A percentile compares a stretch with the other conserved stretches of the same genome.
phyloP scores from a whole-genome alignment of 2,888 invertebrate genomes.

The Mimachlamys varia region DNA sequence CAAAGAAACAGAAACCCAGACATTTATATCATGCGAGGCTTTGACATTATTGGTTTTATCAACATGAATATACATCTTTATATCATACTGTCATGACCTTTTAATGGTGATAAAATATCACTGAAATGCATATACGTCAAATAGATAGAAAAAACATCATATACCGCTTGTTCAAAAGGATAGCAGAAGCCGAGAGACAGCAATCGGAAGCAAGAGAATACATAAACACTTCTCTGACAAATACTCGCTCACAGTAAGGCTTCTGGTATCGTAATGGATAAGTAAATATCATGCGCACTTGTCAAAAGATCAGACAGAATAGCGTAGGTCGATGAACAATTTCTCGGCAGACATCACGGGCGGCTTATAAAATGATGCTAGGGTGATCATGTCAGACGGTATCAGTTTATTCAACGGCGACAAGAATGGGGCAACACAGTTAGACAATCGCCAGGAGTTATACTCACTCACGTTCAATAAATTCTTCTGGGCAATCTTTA shows the following conservation, averaged over 20 bases:
- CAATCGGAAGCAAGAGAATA: not conserved
- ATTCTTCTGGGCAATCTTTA: not conserved
- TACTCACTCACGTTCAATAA: not conserved
- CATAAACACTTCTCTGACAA: not conserved
- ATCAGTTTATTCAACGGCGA: not conserved
- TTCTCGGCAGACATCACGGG: conserved; percentile 1
- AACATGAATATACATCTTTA: no score
- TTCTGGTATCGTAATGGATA: not conserved
- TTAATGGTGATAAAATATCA: no score
- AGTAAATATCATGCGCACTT: not conserved
- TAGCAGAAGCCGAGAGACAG: no score
- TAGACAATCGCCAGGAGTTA: not conserved
- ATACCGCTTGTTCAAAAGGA: no score
- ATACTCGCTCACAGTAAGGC: not conserved
- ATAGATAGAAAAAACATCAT: no score
- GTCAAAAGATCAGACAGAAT: conserved; percentile 11
- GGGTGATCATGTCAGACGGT: not conserved
- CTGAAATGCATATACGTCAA: no score
- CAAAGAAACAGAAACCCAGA: no score
- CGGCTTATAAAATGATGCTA: not conserved
- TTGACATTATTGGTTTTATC: no score
- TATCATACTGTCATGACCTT: no score
- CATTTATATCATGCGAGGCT: no score
- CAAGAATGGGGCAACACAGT: not conserved
- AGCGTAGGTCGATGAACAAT: not conserved